Conservation (phyloP, 2,797 vertebrate genomes). For the Hypotaenidia okinawae region DNA sequence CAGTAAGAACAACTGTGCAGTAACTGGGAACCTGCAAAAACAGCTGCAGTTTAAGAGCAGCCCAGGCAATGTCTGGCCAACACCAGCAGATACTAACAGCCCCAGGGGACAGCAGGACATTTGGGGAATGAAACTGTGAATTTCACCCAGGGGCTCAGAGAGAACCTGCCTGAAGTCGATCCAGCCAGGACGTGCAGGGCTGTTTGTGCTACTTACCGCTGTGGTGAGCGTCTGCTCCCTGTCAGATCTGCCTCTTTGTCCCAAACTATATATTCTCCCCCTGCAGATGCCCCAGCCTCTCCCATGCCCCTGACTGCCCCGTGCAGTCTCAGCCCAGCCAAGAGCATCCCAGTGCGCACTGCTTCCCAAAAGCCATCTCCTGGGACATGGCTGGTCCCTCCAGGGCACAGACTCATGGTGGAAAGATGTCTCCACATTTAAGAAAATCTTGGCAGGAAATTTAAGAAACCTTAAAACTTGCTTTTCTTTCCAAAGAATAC, state of each 20-base stretch:
- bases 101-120: background rate
- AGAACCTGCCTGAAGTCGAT: background rate
- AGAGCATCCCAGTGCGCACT: background rate
- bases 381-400: rapidly evolving
- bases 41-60: constrained; percentile 41
- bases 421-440: too few relatives aligned
- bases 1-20: constrained; percentile 54
- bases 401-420: background rate
- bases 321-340: background rate
- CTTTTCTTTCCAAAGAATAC: too few relatives aligned
- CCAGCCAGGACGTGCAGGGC: background rate
- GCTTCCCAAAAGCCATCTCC: background rate
- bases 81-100: background rate
- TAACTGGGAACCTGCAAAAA: constrained; percentile 62
- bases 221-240: rapidly evolving
- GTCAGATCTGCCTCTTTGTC: background rate
- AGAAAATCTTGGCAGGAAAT: too few relatives aligned
- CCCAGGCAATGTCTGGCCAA: background rate
- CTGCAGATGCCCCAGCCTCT: background rate
- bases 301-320: rapidly evolving
- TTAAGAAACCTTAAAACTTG: too few relatives aligned
- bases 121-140: background rate
- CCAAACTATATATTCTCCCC: background rate
- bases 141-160: rapidly evolving
- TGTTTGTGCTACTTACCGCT: background rate